Percentiles rank a stretch among this genome's conserved stretches.
Conservation (phyloP, 2,797 vertebrate genomes). For the Cossypha heuglini region DNA sequence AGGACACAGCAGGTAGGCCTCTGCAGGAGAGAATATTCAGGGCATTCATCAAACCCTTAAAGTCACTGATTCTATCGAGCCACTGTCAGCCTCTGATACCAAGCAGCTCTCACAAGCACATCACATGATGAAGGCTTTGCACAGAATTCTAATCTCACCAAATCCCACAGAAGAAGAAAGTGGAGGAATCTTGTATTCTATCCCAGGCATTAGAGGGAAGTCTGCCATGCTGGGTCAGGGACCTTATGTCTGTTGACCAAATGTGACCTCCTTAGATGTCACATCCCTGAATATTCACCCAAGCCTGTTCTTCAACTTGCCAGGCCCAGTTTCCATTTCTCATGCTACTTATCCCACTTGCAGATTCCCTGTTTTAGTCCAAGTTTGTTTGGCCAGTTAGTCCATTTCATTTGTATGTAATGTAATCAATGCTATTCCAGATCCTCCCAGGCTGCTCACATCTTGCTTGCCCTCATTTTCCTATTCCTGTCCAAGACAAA, state of each 20-base stretch:
- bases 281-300: not conserved
- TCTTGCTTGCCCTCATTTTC: not conserved
- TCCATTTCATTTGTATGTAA: not conserved
- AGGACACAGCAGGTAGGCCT: not conserved
- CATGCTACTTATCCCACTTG: not conserved
- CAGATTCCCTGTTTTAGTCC: not conserved
- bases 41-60: not conserved
- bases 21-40: not conserved
- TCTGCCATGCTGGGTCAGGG: not conserved
- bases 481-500: not conserved
- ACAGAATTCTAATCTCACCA: not conserved
- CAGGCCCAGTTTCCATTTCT: not conserved
- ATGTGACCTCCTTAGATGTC: not conserved
- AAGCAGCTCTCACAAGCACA: not conserved
- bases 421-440: not conserved
- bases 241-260: not conserved
- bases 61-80: not conserved
- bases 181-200: not conserved
- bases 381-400: not conserved
- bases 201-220: not conserved
- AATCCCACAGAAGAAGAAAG: not conserved
- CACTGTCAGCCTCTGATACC: not conserved
- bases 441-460: not conserved
- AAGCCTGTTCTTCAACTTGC: not conserved
- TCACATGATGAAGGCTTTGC: not conserved